These are phyloP conservation scores for Colletes latitarsis DNA, from an alignment of 1,140 invertebrate genomes.

Conservation along the genomic window DNA sequence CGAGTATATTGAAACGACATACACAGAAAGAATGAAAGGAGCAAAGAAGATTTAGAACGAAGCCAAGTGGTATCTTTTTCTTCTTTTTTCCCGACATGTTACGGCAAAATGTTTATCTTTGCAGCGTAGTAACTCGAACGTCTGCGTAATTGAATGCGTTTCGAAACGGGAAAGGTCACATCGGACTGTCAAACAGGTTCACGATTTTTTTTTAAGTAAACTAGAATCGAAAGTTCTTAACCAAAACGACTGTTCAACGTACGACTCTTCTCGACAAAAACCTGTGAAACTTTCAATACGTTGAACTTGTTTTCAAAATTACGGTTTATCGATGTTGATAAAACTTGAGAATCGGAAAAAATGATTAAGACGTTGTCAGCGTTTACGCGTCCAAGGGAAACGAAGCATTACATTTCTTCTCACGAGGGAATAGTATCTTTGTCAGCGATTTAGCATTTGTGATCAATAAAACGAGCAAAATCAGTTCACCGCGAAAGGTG, in stretches of 20 bases:
- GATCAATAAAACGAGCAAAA: constrained; percentile 38
- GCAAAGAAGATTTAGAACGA: not conserved
- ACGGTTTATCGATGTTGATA: not conserved
- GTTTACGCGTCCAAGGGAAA: no score
- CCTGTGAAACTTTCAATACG: no score
- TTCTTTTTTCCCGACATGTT: not conserved
- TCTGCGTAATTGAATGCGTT: constrained; percentile 14
- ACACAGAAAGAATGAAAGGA: not conserved
- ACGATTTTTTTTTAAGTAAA: constrained; percentile 15
- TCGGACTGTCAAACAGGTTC: constrained; percentile 30
- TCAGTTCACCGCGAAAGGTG: constrained; percentile 26
- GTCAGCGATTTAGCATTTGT: not conserved
- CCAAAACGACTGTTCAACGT: not conserved
- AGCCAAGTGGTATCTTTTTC: not conserved
- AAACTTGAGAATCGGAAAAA: not conserved
- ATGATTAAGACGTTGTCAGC: not conserved
- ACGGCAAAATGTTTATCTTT: not conserved
- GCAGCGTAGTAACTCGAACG: not conserved
- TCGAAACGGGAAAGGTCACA: constrained; percentile 31
- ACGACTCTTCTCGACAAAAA: no score
- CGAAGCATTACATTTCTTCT: not conserved
- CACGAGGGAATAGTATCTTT: not conserved
- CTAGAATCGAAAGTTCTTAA: constrained; percentile 9
- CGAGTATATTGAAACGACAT: not conserved
- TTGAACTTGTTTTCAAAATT: not conserved